A percentile compares a stretch with the other conserved stretches of the same genome.
These are phyloP conservation scores for Bujurquina vittata DNA, from an alignment of 2,113 vertebrate genomes.

Conservation along the genomic window DNA sequence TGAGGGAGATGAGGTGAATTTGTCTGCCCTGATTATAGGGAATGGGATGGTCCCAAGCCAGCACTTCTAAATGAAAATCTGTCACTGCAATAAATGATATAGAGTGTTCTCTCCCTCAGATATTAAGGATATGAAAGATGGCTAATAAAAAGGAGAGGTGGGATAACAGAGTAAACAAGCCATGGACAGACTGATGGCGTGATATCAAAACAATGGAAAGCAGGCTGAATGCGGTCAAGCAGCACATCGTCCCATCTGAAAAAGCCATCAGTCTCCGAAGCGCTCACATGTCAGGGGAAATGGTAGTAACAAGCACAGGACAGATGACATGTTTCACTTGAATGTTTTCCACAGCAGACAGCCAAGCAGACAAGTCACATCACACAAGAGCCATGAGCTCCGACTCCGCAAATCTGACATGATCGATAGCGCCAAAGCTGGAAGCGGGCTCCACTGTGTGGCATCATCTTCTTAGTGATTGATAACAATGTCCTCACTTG, in stretches of 20 bases:
- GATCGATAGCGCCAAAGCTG: not conserved
- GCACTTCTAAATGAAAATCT: not conserved
- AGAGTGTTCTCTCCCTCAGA: not conserved
- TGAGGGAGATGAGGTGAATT: not conserved
- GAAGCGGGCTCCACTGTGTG: not conserved
- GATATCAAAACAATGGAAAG: conserved; percentile 23
- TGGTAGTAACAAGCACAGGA: conserved; percentile 56
- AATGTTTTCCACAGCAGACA: conserved; percentile 53
- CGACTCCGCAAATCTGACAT: not conserved
- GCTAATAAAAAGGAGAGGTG: not conserved
- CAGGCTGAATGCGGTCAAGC: conserved; percentile 28
- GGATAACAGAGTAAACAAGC: not conserved
- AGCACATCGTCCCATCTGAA: conserved; percentile 61
- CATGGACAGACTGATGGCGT: conserved; percentile 12
- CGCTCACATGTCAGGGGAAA: conserved; percentile 40
- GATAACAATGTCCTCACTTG: conserved; percentile 4
- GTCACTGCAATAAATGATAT: not conserved
- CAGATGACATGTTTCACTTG: conserved; percentile 67
- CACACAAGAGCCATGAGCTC: conserved; percentile 31
- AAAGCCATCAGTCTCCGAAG: conserved; percentile 69
- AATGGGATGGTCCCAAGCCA: not conserved
- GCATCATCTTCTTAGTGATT: conserved; percentile 17
- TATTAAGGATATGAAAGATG: not conserved
- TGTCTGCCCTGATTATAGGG: not conserved
- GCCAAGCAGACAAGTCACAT: conserved; percentile 53